Evolutionary conservation across 2,888 invertebrate genomes (phyloP).

Genomic region (Parnassius glacialis): DNA sequence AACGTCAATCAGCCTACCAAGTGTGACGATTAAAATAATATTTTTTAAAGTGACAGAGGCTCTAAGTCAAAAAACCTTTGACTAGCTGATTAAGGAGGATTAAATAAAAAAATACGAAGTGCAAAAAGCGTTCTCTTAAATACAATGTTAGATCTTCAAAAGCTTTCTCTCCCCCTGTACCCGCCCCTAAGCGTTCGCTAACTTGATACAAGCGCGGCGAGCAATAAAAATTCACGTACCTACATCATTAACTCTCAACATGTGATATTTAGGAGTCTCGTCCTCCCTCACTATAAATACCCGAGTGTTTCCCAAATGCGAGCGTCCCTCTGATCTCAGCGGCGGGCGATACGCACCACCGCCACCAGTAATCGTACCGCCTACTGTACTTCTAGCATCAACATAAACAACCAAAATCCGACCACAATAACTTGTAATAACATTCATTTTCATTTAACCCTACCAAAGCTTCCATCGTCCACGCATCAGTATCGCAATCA

Average conservation of each 20-base stretch:
- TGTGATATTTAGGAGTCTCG: constrained; percentile 29
- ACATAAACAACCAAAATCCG: constrained; percentile 13
- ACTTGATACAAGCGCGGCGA: constrained; percentile 13
- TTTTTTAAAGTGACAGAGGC: too few relatives aligned
- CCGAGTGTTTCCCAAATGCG: constrained; percentile 43
- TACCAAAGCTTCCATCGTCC: constrained; percentile 1
- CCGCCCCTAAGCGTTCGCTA: constrained; percentile 20
- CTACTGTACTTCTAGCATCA: constrained; percentile 29
- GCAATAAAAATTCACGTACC: constrained; percentile 19
- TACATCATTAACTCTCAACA: constrained; percentile 16
- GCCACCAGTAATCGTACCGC: constrained; percentile 57
- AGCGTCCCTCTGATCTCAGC: constrained; percentile 65
- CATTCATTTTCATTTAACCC: constrained; percentile 14
- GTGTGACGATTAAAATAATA: too few relatives aligned
- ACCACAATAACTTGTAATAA: constrained; percentile 8
- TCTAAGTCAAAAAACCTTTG: too few relatives aligned
- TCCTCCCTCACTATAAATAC: constrained; percentile 54
- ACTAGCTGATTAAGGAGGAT: too few relatives aligned
- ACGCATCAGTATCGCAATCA: not conserved
- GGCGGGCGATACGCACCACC: constrained; percentile 75
- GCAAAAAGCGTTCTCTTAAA: too few relatives aligned
- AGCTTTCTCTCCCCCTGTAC: not conserved
- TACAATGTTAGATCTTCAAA: constrained; percentile 20
- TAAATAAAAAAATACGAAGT: too few relatives aligned
- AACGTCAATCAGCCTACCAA: too few relatives aligned